Percentiles rank a stretch among this genome's conserved stretches.
phyloP scores from a whole-genome alignment of 1,140 invertebrate genomes.

The Centruroides sculpturatus region DNA sequence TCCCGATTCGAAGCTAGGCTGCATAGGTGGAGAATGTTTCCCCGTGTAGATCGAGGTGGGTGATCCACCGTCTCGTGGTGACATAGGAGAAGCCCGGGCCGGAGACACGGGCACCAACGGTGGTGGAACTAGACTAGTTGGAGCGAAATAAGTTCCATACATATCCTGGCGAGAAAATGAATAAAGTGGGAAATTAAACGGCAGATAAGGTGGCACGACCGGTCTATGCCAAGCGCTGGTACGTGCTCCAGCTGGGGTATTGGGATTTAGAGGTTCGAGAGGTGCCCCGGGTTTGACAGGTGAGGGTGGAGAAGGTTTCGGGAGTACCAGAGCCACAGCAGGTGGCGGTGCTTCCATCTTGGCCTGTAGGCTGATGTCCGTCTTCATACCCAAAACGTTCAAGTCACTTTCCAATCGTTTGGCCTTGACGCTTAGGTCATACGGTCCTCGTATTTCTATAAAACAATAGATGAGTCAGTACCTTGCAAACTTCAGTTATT shows the following conservation, averaged over 20 bases:
- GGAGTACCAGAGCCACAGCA: conserved; percentile 6
- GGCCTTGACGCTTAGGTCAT: conserved; percentile 14
- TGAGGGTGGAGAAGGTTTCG: conserved; percentile 5
- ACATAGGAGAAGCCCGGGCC: background rate
- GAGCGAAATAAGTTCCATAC: conserved; percentile 1
- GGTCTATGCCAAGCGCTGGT: conserved; percentile 1
- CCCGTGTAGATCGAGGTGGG: background rate
- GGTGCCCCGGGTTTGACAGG: conserved; percentile 1
- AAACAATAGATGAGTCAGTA: too few species aligned
- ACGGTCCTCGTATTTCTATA: background rate
- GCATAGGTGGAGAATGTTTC: too few species aligned
- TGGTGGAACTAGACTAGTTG: background rate
- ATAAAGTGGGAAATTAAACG: conserved; percentile 19
- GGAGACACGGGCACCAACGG: background rate
- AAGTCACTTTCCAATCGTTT: background rate
- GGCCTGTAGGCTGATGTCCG: background rate
- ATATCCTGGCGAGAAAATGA: background rate
- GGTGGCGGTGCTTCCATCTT: background rate
- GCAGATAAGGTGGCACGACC: conserved; percentile 18
- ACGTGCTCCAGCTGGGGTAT: background rate
- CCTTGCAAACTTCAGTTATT: too few species aligned
- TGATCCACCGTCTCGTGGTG: background rate
- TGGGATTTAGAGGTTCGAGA: conserved; percentile 1
- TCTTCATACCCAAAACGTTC: background rate
- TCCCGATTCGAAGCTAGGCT: background rate